phyloP scores from a whole-genome alignment of 2,113 vertebrate genomes.

The Pogonocichla stellata region DNA sequence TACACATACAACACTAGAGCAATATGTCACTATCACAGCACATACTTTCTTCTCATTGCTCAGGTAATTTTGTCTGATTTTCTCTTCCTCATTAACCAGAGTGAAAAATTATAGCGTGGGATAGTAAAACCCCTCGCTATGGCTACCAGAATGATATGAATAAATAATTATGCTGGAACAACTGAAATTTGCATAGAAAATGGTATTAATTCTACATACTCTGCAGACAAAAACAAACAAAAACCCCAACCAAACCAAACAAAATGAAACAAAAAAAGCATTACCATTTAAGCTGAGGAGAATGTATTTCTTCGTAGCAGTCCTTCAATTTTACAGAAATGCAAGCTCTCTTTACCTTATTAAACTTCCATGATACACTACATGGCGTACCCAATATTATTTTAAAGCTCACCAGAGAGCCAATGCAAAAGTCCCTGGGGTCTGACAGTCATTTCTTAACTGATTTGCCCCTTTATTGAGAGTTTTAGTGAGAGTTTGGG shows the following conservation, averaged over 20 bases:
- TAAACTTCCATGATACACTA: background rate
- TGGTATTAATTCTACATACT: background rate
- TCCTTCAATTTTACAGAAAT: background rate
- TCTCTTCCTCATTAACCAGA: background rate
- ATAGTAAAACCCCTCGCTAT: background rate
- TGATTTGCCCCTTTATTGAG: background rate
- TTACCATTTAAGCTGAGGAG: background rate
- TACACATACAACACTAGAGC: background rate
- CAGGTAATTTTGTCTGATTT: background rate
- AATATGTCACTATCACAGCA: background rate
- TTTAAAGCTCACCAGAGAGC: background rate
- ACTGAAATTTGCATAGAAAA: background rate
- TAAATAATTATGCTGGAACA: background rate
- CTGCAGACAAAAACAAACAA: background rate
- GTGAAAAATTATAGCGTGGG: background rate
- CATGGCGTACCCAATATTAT: background rate
- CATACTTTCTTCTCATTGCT: background rate
- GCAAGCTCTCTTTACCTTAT: background rate
- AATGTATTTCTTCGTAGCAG: background rate
- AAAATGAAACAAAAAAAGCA: background rate
- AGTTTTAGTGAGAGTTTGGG: background rate
- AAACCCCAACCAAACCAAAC: background rate
- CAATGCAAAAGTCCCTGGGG: background rate
- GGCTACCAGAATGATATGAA: background rate
- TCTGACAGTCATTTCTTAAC: background rate